phyloP scores from a whole-genome alignment of 1,140 invertebrate genomes.

The Dendrolimus kikuchii region DNA sequence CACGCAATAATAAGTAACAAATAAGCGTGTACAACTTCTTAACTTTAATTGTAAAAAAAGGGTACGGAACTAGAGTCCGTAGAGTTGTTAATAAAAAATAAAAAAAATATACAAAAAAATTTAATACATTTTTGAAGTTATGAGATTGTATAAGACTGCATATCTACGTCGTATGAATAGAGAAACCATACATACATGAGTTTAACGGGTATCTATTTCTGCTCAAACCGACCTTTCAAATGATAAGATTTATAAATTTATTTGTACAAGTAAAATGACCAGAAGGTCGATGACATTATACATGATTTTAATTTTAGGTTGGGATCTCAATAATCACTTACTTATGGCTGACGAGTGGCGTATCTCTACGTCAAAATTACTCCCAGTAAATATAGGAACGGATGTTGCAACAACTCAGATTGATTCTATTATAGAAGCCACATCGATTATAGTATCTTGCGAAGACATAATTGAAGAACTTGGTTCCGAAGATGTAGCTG shows the following conservation, averaged over 20 bases:
- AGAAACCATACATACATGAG: too few relatives aligned
- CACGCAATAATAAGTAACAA: too few relatives aligned
- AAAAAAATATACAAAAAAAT: background rate
- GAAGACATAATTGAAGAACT: too few relatives aligned
- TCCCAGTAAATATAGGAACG: background rate
- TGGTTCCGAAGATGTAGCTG: too few relatives aligned
- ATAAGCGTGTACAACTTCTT: too few relatives aligned
- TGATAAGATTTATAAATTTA: background rate
- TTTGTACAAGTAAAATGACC: background rate
- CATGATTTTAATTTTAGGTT: slow-evolving; percentile 29
- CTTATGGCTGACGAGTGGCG: slow-evolving; percentile 40
- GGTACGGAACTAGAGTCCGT: too few relatives aligned
- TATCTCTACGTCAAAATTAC: slow-evolving; percentile 5
- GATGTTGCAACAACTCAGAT: background rate
- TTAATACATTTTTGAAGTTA: background rate
- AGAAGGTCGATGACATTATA: slow-evolving; percentile 1
- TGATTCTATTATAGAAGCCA: too few relatives aligned
- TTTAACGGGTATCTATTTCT: too few relatives aligned
- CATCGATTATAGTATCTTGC: too few relatives aligned
- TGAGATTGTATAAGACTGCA: background rate
- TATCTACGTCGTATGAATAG: too few relatives aligned
- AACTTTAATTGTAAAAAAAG: too few relatives aligned
- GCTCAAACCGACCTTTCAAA: background rate
- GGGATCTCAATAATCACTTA: slow-evolving; percentile 38
- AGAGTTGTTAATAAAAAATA: too few relatives aligned